phyloP scores from a whole-genome alignment of 2,888 invertebrate genomes.

The Drosophila limbata region DNA sequence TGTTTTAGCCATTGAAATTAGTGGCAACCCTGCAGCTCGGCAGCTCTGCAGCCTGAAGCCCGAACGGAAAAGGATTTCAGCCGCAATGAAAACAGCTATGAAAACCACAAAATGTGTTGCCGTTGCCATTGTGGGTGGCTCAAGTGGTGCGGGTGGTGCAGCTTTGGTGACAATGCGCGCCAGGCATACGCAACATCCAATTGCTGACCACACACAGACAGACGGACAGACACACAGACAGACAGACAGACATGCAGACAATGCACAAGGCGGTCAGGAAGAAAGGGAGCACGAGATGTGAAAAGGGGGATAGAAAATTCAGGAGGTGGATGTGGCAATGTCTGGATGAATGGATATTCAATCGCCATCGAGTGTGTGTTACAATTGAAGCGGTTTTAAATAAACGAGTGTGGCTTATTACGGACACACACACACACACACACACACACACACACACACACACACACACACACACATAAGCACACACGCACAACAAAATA shows the following conservation, averaged over 20 bases:
- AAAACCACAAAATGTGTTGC: conserved; percentile 73
- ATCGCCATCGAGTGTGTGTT: conserved; percentile 62
- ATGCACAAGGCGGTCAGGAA: background rate
- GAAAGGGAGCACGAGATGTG: background rate
- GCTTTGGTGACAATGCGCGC: conserved; percentile 42
- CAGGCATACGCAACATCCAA: conserved; percentile 68
- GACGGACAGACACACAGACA: conserved; percentile 13
- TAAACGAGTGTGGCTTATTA: conserved; percentile 80
- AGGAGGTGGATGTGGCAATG: conserved; percentile 19
- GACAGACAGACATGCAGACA: conserved; percentile 28
- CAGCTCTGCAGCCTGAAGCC: conserved; percentile 34
- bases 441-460: conserved; percentile 26
- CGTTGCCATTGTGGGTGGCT: conserved; percentile 7
- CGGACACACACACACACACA: conserved; percentile 39
- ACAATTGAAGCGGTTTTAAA: conserved; percentile 80
- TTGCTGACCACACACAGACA: conserved; percentile 65
- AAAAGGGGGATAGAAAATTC: background rate
- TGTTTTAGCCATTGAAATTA: background rate
- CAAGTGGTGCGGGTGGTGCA: conserved; percentile 14
- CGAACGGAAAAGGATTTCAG: conserved; percentile 76
- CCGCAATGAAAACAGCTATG: conserved; percentile 79
- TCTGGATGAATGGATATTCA: conserved; percentile 70
- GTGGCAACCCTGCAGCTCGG: conserved; percentile 24
- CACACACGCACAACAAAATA: conserved; percentile 59
- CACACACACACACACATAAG: conserved; percentile 7